Evolutionary conservation across 1,140 invertebrate species (phyloP), one percentile per base, ranked within the genome.

Genomic region (Philotrypesis tridentata): DNA sequence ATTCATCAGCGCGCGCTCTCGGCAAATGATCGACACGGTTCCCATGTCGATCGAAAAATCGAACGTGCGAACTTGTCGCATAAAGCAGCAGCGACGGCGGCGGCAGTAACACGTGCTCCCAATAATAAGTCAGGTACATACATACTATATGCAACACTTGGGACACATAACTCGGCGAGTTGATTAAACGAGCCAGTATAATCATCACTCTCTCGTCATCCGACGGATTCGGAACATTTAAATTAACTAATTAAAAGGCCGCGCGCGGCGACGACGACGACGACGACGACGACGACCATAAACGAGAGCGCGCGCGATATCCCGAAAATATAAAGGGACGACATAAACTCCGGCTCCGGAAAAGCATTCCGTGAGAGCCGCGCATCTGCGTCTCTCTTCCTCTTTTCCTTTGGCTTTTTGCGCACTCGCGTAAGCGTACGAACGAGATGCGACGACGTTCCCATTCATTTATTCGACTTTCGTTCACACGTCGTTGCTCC

Each of bases 341-440:
- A 74, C 14, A 63, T n/a, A n/a, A 37, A 37, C 4, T 37, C n/a
- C 48, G 27, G 77, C 70, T 83, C 83, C 85, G 85, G 85, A 86
- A 86, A 86, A 86, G 83, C 83, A 84, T 84, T 85, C 83, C 82
- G 82, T 82, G 86, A 83, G 84, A 84, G 82, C 82, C 84, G 78
- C 84, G 85, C 80, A 80, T 7, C 37, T 61, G 25, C 4, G 0
- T 4, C 43, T 29, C 60, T 65, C 71, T 75, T 67, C 55, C 60
- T 74, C 23, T 65, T 29, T 65, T 65, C 11, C 9, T 65, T 65
- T 17, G 61, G 71, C 82, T 85, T 84, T 82, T 84, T 78, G 27
- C 71, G 68, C 79, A 75, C 43, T 48, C 43, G 43, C 21, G 48
- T 9, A 55, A 55, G 21, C n/a, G n/a, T n/a, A 55, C 67, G 67